Percentiles rank a stretch among this genome's conserved stretches.
Conservation (phyloP, 2,888 invertebrate species). For the Tiliacea aurago region DNA sequence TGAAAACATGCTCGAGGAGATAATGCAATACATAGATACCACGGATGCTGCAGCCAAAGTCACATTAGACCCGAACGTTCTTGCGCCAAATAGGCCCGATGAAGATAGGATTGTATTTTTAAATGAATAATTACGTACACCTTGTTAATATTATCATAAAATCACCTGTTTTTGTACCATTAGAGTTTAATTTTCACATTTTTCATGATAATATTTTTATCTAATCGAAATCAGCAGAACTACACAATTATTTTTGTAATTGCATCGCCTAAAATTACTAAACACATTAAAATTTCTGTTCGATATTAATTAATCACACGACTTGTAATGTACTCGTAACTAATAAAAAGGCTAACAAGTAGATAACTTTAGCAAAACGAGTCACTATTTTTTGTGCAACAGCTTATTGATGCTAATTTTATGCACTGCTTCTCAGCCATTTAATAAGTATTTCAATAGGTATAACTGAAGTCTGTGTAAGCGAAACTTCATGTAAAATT, state of each 20-base stretch:
- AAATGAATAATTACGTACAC: constrained; percentile 67
- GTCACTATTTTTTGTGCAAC: constrained; percentile 14
- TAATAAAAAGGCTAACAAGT: constrained; percentile 16
- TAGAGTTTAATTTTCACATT: constrained; percentile 30
- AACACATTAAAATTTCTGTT: not conserved
- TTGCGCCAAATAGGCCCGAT: constrained; percentile 80
- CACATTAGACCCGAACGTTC: constrained; percentile 73
- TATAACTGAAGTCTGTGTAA: not conserved
- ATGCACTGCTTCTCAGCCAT: constrained; percentile 15
- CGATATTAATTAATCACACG: constrained; percentile 9
- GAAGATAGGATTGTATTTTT: constrained; percentile 82
- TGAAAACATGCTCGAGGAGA: constrained; percentile 84
- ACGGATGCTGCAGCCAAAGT: constrained; percentile 67
- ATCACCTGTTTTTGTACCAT: constrained; percentile 23
- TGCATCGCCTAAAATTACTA: constrained; percentile 24
- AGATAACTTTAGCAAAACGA: not conserved
- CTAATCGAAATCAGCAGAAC: constrained; percentile 47
- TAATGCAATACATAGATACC: constrained; percentile 82
- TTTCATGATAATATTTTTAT: constrained; percentile 49
- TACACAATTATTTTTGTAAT: constrained; percentile 38
- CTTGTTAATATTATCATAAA: constrained; percentile 32
- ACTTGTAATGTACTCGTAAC: constrained; percentile 10
- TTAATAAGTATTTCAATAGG: not conserved
- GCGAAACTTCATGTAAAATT: constrained; percentile 21
- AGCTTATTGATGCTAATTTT: constrained; percentile 12